phyloP scores from a whole-genome alignment of 2,888 invertebrate species.

The Pasiphila rectangulata region DNA sequence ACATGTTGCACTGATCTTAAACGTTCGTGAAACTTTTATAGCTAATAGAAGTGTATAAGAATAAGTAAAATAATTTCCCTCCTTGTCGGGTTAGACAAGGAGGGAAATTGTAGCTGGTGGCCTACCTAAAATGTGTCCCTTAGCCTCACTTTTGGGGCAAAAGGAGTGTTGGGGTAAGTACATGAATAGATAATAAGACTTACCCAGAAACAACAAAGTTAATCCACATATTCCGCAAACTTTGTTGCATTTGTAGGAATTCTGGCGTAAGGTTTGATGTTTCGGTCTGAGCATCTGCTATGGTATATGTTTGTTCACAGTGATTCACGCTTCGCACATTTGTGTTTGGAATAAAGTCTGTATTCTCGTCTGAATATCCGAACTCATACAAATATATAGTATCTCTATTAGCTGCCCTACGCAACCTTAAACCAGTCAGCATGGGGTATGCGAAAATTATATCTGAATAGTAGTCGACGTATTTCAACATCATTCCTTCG shows the following conservation, averaged over 20 bases:
- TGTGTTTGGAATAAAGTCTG: slow-evolving; percentile 1
- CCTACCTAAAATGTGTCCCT: too few relatives aligned
- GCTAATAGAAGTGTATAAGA: too few relatives aligned
- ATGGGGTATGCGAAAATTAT: slow-evolving; percentile 6
- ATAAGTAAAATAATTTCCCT: too few relatives aligned
- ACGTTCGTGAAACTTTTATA: too few relatives aligned
- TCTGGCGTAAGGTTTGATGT: background rate
- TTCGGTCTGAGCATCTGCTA: background rate
- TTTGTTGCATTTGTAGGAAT: background rate
- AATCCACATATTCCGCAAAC: slow-evolving; percentile 1
- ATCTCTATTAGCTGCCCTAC: slow-evolving; percentile 1
- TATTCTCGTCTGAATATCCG: background rate
- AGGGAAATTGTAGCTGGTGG: too few relatives aligned
- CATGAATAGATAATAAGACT: background rate
- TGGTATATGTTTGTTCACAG: background rate
- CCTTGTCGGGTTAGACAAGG: too few relatives aligned
- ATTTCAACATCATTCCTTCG: background rate
- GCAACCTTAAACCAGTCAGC: background rate
- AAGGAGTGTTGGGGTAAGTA: too few relatives aligned
- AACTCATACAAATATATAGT: slow-evolving; percentile 13
- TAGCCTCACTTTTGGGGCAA: too few relatives aligned
- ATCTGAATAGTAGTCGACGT: slow-evolving; percentile 11
- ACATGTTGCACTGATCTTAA: too few relatives aligned
- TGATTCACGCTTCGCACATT: background rate
- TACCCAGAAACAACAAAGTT: slow-evolving; percentile 2